phyloP scores from a whole-genome alignment of 2,888 invertebrate genomes.

The Zygothrica quintamaculata region DNA sequence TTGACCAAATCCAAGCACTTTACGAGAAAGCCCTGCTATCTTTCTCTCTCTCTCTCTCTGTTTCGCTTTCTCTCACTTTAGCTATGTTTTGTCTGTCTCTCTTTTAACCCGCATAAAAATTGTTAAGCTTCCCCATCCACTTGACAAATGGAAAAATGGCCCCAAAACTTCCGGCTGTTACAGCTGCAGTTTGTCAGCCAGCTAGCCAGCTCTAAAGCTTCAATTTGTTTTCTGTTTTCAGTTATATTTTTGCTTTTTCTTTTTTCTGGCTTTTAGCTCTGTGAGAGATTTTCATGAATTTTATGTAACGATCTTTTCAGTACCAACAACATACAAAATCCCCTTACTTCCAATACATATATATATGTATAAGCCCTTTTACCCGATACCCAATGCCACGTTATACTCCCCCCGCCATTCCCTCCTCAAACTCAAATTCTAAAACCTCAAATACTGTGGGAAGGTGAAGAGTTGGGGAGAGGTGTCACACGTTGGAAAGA shows the following conservation, averaged over 20 bases:
- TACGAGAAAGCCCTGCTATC: constrained; percentile 14
- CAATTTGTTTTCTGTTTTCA: constrained; percentile 65
- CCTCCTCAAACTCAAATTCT: neutral
- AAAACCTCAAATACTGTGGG: too few species aligned
- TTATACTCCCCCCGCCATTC: constrained; percentile 2
- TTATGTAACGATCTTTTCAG: constrained; percentile 58
- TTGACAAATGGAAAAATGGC: constrained; percentile 74
- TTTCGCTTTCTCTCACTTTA: neutral
- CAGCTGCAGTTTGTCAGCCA: constrained; percentile 74
- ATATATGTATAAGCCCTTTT: too few species aligned
- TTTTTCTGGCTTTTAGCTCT: constrained; percentile 53
- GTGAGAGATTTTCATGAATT: constrained; percentile 65
- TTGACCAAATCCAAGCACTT: constrained; percentile 20
- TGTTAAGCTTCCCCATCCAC: constrained; percentile 61
- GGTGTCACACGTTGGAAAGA: constrained; percentile 30
- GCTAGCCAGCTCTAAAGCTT: constrained; percentile 58
- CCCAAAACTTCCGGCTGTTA: constrained; percentile 64
- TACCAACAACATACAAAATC: neutral
- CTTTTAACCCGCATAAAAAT: constrained; percentile 48
- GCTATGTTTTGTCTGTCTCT: neutral
- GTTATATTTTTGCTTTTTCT: too few species aligned
- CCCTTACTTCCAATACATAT: neutral
- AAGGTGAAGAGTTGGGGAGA: too few species aligned
- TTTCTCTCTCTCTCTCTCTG: constrained; percentile 4
- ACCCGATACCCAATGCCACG: neutral